phyloP scores from a whole-genome alignment of 2,113 vertebrate genomes.

The Crotalus tigris region DNA sequence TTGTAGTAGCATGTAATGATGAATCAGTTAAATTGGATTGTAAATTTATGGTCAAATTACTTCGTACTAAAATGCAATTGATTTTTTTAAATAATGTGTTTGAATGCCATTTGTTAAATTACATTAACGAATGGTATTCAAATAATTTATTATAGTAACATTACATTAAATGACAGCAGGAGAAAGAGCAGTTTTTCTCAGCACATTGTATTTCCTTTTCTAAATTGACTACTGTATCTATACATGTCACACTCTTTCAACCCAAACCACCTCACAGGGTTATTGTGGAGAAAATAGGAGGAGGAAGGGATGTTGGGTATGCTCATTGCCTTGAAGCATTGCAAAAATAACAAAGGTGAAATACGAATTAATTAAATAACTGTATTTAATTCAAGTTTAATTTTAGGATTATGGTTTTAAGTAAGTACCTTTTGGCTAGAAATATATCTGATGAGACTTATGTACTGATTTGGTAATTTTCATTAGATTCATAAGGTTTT shows the following conservation, averaged over 20 bases:
- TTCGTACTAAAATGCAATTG: not conserved
- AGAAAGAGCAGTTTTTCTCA: not conserved
- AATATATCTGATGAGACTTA: not conserved
- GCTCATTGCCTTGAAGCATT: not conserved
- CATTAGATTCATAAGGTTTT: not conserved
- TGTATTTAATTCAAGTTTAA: not conserved
- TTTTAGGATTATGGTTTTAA: not conserved
- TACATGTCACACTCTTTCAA: not conserved
- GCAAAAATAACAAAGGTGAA: not conserved
- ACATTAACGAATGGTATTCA: not conserved
- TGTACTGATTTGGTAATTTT: not conserved
- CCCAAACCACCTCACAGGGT: not conserved
- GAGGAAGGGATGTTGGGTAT: not conserved
- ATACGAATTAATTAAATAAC: not conserved
- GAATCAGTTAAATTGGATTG: not conserved
- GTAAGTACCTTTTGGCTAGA: not conserved
- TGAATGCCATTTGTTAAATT: not conserved
- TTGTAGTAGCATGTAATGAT: not conserved
- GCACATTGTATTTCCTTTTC: not conserved
- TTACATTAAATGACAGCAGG: not conserved
- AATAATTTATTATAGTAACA: not conserved
- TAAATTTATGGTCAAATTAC: not conserved
- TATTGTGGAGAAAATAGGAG: not conserved
- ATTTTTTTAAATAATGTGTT: not conserved
- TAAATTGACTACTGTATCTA: not conserved